Evolutionary conservation across 92 coral and sea anemone genomes (phyloP), one percentile per base, ranked within the genome.

Genomic region (Scolanthus callimorphus): DNA sequence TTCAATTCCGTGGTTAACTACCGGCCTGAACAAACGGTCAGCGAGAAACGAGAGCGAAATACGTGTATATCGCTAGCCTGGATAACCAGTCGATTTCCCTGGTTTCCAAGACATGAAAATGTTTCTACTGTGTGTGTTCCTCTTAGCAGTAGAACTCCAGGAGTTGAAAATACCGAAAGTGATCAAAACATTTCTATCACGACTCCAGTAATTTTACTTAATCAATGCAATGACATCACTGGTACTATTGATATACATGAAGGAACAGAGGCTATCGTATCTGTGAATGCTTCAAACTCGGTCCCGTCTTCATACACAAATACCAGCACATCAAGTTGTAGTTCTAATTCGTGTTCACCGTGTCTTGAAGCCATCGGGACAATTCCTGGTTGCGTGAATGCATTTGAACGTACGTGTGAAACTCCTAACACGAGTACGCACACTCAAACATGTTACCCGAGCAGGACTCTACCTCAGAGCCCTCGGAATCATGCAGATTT

Each of bases 181-280:
- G 41, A 34, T 34, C 15, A 6, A 34, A 34, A 34, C 41, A 34
- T 34, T 34, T 6, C 6, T 49, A 27, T 11, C 25, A n/a, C n/a
- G n/a, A n/a, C n/a, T n/a, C 21, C 75, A 68, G 75, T 68, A 57
- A 27, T 68, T 68, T 68, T 68, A 68, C 75, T 56, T 11, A 57
- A 68, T 68, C 56, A 57, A 68, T 56, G 19, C 57, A 57, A 50
- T 59, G 56, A 68, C 58, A 57, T n/a, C n/a, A n/a, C n/a, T n/a
- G n/a, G 29, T 26, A 57, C 44, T 6, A 4, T 4, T 11, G 52
- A 46, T 19, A 46, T 21, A 21, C 52, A 46, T 46, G 52, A 46
- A 4, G 11, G 17, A 46, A 34, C 43, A 34, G n/a, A n/a, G n/a
- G n/a, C n/a, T n/a, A n/a, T n/a, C n/a, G n/a, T n/a, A n/a, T n/a